Evolutionary conservation across 1,140 invertebrate genomes (phyloP), one percentile per base, ranked within the genome.

Genomic region (Zophobas atratus): DNA sequence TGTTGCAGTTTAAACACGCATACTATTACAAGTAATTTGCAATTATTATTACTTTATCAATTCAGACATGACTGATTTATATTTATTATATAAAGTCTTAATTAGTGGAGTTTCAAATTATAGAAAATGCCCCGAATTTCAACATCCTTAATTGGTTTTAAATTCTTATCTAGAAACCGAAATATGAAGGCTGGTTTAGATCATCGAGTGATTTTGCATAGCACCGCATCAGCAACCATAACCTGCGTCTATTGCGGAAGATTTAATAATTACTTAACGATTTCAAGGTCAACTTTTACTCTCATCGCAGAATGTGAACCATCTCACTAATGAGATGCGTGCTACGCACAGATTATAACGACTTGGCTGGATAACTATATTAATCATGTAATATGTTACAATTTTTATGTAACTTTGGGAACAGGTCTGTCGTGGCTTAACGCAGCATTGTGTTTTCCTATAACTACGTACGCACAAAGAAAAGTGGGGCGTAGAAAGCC

Each of bases 401-500:
- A 48, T 63, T 76, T 76, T 53, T 63, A 63, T 76, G 75, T 53
- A 77, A 75, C 51, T 71, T 77, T 71, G 57, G 46, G 53, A 67
- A 70, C 56, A 33, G 60, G 39, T 67, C 39, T 43, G 43, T 41
- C 39, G n/a, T 41, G 49, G n/a, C 51, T 8, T 35, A 48, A 39
- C n/a, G 71, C 39, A 49, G 71, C 33, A 72, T 72, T 72, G 48
- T 51, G 51, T 72, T 72, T 72, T 71, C 20, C 6, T 51, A 34
- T 71, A 1, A 35, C 35, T 67, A 67, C 60, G 57, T 38, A 67
- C 60, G 20, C 20, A 20, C 20, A 20, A 39, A 56, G 53, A 57
- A 35, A 67, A 67, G 77, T 43, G 70, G 75, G 56, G 6, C 46
- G 63, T 67, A 80, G 78, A 80, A 80, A 80, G 78, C 78, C 63